Evolutionary conservation across 2,113 vertebrate genomes (phyloP).

Genomic region (Scophthalmus maximus): DNA sequence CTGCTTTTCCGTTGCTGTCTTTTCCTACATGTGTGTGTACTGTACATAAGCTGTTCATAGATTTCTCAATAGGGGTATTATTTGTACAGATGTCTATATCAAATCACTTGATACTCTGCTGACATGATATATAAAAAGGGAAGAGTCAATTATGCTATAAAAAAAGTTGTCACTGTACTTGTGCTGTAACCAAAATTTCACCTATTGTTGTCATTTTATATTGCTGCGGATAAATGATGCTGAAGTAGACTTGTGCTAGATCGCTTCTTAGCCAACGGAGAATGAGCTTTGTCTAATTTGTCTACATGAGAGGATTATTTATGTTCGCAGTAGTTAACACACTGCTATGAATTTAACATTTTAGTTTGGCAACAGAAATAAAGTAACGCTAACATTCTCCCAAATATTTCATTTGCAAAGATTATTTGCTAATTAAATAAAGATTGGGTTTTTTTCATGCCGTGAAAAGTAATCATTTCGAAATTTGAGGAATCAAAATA

Average conservation of each 20-base stretch:
- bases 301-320: slow-evolving; percentile 52
- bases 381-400: too few relatives aligned
- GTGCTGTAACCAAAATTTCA: slow-evolving; percentile 62
- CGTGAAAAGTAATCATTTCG: slow-evolving; percentile 7
- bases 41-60: slow-evolving; percentile 57
- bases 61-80: slow-evolving; percentile 31
- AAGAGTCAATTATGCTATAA: slow-evolving; percentile 36
- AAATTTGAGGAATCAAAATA: background rate
- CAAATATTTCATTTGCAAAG: background rate
- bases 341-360: slow-evolving; percentile 8
- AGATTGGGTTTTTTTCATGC: slow-evolving; percentile 8
- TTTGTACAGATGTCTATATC: slow-evolving; percentile 53
- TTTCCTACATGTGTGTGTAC: slow-evolving; percentile 24
- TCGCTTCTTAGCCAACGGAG: slow-evolving; percentile 1
- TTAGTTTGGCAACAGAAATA: too few relatives aligned
- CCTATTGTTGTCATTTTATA: slow-evolving; percentile 11
- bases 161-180: slow-evolving; percentile 41
- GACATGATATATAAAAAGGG: slow-evolving; percentile 47
- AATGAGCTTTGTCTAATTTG: slow-evolving; percentile 19
- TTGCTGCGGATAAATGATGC: slow-evolving; percentile 36
- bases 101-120: slow-evolving; percentile 46
- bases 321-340: slow-evolving; percentile 36
- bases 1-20: background rate
- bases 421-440: slow-evolving; percentile 25
- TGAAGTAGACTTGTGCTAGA: slow-evolving; percentile 21